Conservation (phyloP, 2,797 vertebrate species). For the Pangasius macronema region DNA sequence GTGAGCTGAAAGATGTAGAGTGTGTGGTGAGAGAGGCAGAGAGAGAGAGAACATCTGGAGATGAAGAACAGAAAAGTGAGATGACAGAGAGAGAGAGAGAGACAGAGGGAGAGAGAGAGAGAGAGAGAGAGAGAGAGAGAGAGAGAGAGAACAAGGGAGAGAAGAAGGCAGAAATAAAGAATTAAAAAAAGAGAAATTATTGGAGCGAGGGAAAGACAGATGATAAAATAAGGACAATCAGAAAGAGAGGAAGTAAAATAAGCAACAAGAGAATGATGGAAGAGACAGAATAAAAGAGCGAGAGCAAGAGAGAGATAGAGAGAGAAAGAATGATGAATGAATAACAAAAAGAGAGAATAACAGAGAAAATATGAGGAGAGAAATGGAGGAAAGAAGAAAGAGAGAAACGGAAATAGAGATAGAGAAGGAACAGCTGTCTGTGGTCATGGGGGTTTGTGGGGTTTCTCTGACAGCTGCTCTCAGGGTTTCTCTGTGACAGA, state of each 20-base stretch:
- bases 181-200: too few species aligned
- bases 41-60: neutral
- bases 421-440: constrained; percentile 72
- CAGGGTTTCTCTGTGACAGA: neutral
- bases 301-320: neutral
- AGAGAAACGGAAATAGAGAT: constrained; percentile 51
- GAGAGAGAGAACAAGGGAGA: neutral
- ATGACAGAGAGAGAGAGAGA: neutral
- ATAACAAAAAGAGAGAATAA: neutral
- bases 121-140: neutral
- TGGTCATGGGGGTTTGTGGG: constrained; percentile 40
- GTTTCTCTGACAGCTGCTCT: constrained; percentile 69
- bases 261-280: neutral
- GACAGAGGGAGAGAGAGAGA: neutral
- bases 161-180: neutral
- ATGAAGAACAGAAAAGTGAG: neutral
- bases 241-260: neutral
- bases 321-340: neutral
- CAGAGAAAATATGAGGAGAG: neutral
- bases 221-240: neutral
- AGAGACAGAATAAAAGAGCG: neutral
- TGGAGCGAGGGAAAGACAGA: neutral
- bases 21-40: neutral
- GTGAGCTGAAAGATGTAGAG: constrained; percentile 7
- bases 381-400: neutral